Percentiles rank a stretch among this genome's conserved stretches.
phyloP scores from a whole-genome alignment of 2,113 vertebrate genomes.

The Scatophagus argus region DNA sequence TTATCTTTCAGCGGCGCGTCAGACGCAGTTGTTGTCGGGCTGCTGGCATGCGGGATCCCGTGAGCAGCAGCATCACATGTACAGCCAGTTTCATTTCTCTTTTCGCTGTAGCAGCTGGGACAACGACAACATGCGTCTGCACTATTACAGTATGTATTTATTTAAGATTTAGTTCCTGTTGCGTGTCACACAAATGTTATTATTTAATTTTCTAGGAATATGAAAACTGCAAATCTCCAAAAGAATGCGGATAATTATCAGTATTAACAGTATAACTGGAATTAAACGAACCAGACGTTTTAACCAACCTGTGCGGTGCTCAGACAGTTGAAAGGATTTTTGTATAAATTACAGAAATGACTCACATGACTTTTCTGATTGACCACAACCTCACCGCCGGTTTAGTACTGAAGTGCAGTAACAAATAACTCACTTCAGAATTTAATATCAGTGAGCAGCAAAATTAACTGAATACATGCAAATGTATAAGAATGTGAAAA shows the following conservation, averaged over 20 bases:
- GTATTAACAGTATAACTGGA: background rate
- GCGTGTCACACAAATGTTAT: background rate
- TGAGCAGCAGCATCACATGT: constrained; percentile 48
- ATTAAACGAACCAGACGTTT: background rate
- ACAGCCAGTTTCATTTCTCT: constrained; percentile 6
- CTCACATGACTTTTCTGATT: background rate
- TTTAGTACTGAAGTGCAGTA: background rate
- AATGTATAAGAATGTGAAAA: background rate
- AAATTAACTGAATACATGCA: background rate
- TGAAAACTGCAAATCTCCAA: background rate
- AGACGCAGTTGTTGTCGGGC: constrained; percentile 17
- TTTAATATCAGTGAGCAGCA: background rate
- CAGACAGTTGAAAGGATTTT: background rate
- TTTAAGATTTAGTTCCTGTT: background rate
- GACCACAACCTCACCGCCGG: background rate
- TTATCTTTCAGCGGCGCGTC: constrained; percentile 22
- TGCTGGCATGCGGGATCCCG: background rate
- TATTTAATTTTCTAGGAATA: background rate
- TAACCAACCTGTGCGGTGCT: background rate
- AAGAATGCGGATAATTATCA: background rate
- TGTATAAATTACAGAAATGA: background rate
- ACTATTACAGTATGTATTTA: too few species aligned
- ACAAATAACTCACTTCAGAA: background rate
- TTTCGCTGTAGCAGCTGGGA: background rate
- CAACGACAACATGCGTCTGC: too few species aligned